Conservation (phyloP, 2,888 invertebrate species). For the Agrotis exclamationis region DNA sequence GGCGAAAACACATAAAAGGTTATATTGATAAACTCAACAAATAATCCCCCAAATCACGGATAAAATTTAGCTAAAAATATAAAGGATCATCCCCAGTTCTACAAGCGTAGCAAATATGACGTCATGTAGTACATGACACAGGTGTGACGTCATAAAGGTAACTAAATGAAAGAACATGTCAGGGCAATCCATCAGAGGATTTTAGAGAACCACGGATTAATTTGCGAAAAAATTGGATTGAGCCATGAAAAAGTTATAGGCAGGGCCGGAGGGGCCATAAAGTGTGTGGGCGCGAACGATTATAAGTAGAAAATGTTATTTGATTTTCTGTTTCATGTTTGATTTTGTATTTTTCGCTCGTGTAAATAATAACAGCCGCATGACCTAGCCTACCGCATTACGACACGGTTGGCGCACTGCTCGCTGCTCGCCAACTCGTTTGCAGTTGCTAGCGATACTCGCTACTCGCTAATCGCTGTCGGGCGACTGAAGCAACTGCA, state of each 20-base stretch:
- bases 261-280: constrained; percentile 22
- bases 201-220: constrained; percentile 60
- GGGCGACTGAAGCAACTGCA: too few species aligned
- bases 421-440: too few species aligned
- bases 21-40: too few species aligned
- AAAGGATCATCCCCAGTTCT: background rate
- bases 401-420: too few species aligned
- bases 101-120: constrained; percentile 14
- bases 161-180: constrained; percentile 45
- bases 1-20: too few species aligned
- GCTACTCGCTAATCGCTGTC: too few species aligned
- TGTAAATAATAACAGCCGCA: too few species aligned
- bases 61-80: constrained; percentile 9
- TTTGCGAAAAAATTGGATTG: constrained; percentile 64
- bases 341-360: too few species aligned
- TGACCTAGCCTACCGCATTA: too few species aligned
- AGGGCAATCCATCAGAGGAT: constrained; percentile 52
- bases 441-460: too few species aligned
- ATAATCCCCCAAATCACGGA: background rate
- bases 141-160: constrained; percentile 37
- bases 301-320: background rate
- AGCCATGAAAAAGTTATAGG: constrained; percentile 60
- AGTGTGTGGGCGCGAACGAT: background rate
- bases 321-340: background rate
- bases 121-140: constrained; percentile 14